Evolutionary conservation across 2,888 invertebrate species (phyloP).

Genomic region (Busseola fusca): DNA sequence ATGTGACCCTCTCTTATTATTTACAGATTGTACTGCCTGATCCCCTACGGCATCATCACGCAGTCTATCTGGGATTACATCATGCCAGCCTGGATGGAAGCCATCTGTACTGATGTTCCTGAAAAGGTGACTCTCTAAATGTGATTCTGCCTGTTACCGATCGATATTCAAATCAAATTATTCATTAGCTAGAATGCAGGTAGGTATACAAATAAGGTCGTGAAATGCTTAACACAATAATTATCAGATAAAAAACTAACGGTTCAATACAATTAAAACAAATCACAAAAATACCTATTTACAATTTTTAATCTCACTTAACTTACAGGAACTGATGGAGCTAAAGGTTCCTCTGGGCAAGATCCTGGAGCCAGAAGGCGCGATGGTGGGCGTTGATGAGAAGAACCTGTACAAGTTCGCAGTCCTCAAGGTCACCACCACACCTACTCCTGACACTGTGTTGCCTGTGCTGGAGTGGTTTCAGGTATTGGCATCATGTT

Average conservation of each 20-base stretch:
- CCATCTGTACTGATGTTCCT: constrained; percentile 97
- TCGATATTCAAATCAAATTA: neutral
- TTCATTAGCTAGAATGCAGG: too few species aligned
- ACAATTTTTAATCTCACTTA: neutral
- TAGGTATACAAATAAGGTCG: too few species aligned
- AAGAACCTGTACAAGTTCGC: constrained; percentile 98
- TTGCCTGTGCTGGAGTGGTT: constrained; percentile 97
- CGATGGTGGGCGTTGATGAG: constrained; percentile 97
- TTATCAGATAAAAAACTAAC: too few species aligned
- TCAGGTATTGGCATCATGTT: constrained; percentile 86
- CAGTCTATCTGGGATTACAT: constrained; percentile 99
- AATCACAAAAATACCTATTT: neutral
- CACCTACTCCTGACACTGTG: constrained; percentile 94
- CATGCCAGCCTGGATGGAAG: constrained; percentile 99
- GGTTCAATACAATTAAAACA: neutral
- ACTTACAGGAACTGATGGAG: constrained; percentile 77
- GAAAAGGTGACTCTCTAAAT: constrained; percentile 90
- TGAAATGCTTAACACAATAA: too few species aligned
- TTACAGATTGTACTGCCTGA: constrained; percentile 95
- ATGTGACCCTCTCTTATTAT: neutral
- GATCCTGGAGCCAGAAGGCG: constrained; percentile 98
- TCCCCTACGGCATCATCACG: constrained; percentile 99
- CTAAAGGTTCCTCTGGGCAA: constrained; percentile 91
- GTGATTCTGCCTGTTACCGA: neutral
- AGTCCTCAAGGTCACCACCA: constrained; percentile 93